phyloP scores from a whole-genome alignment of 2,888 invertebrate species.

The Himalopsyche kuldschensis region DNA sequence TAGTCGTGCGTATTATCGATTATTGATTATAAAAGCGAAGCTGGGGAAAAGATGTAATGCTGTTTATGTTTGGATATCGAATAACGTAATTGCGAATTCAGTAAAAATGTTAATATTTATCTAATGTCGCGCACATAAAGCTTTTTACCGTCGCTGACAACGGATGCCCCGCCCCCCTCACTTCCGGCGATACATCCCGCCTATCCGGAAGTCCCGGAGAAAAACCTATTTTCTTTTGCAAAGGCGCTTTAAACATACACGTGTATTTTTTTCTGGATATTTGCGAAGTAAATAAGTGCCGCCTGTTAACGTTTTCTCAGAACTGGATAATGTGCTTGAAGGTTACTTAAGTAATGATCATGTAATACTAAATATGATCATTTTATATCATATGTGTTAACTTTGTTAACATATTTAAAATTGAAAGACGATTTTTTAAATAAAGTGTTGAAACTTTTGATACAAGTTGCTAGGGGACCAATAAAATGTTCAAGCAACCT shows the following conservation, averaged over 20 bases:
- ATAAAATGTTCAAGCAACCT: too few species aligned
- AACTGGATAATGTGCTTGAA: neutral
- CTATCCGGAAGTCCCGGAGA: neutral
- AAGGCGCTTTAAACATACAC: neutral
- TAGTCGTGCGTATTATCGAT: neutral
- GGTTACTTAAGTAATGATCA: neutral
- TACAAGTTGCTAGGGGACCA: too few species aligned
- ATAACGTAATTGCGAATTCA: conserved; percentile 10
- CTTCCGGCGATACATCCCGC: neutral
- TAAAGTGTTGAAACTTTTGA: too few species aligned
- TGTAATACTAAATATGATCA: too few species aligned
- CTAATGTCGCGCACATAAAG: conserved; percentile 15
- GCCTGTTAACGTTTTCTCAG: neutral
- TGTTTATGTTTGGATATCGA: conserved; percentile 1
- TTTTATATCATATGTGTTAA: too few species aligned
- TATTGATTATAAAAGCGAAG: neutral
- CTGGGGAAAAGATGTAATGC: neutral
- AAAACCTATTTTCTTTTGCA: neutral
- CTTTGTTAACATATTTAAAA: neutral
- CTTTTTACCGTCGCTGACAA: conserved; percentile 18
- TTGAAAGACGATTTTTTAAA: too few species aligned
- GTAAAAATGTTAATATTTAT: conserved; percentile 15
- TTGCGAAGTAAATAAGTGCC: neutral
- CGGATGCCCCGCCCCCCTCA: neutral
- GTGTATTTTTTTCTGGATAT: neutral